Evolutionary conservation across 2,113 vertebrate genomes (phyloP).

Genomic region (Hippocampus zosterae): DNA sequence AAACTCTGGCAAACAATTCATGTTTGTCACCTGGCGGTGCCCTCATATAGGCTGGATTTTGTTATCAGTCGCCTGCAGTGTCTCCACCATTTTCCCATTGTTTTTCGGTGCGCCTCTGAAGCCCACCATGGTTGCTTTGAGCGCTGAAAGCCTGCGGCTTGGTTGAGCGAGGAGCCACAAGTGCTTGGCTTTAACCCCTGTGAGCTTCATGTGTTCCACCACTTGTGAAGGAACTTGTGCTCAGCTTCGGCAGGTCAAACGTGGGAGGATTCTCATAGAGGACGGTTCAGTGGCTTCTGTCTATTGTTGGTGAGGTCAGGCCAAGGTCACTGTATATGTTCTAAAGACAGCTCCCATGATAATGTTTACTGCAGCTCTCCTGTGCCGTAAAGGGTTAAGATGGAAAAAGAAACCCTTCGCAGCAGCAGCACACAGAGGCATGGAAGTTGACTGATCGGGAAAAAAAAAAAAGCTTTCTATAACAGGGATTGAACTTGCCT

Average conservation of each 20-base stretch:
- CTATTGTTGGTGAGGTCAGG: conserved; percentile 26
- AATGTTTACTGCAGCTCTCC: conserved; percentile 25
- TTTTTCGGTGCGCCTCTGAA: conserved; percentile 55
- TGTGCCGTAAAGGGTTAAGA: conserved; percentile 18
- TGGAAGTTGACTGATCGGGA: neutral
- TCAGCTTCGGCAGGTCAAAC: conserved; percentile 33
- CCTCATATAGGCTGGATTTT: conserved; percentile 54
- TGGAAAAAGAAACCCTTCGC: neutral
- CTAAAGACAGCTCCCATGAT: conserved; percentile 8
- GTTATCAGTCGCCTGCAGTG: conserved; percentile 73
- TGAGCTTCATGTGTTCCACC: conserved; percentile 51
- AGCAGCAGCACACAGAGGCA: neutral
- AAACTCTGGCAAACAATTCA: conserved; percentile 68
- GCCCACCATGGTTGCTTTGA: conserved; percentile 48
- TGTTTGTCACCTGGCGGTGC: conserved; percentile 69
- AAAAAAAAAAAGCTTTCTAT: neutral
- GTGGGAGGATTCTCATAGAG: conserved; percentile 40
- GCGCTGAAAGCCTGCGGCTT: conserved; percentile 53
- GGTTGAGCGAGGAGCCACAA: conserved; percentile 54
- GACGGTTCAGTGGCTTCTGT: conserved; percentile 25
- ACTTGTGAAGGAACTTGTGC: conserved; percentile 44
- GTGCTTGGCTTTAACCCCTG: conserved; percentile 53
- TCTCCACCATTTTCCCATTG: conserved; percentile 62
- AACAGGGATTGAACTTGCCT: neutral
- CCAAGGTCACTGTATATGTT: conserved; percentile 38